Conservation (phyloP, 2,888 invertebrate genomes). For the Polymixis lichenea region DNA sequence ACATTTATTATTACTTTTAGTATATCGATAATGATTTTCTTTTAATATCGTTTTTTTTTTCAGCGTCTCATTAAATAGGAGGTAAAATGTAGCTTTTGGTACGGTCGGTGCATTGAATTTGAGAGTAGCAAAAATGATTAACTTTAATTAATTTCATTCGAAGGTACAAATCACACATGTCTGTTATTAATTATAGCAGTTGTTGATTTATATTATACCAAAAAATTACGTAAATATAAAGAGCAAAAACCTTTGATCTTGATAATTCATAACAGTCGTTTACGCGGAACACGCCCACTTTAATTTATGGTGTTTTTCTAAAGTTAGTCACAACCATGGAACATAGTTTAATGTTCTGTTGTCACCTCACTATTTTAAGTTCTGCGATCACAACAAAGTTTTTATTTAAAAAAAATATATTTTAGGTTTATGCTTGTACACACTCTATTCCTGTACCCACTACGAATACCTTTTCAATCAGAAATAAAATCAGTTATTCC, state of each 20-base stretch:
- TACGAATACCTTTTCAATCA: not conserved
- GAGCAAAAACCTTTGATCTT: slow-evolving; percentile 30
- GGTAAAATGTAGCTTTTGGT: not conserved
- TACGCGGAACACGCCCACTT: slow-evolving; percentile 47
- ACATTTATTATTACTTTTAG: slow-evolving; percentile 24
- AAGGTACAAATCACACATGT: slow-evolving; percentile 22
- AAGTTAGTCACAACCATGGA: slow-evolving; percentile 12
- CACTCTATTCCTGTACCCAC: not conserved
- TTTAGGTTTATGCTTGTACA: not conserved
- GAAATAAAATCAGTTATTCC: not conserved
- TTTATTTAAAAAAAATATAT: not conserved
- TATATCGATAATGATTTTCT: not conserved
- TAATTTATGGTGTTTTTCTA: slow-evolving; percentile 18
- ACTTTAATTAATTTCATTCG: slow-evolving; percentile 1
- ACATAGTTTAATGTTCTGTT: slow-evolving; percentile 10
- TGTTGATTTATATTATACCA: slow-evolving; percentile 25
- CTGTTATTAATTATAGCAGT: not conserved
- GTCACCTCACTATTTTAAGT: slow-evolving; percentile 27
- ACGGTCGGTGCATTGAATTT: not conserved
- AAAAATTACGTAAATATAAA: slow-evolving; percentile 32
- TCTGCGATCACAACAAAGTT: not conserved
- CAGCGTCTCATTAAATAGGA: not conserved
- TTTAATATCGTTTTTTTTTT: not conserved
- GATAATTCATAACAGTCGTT: slow-evolving; percentile 40
- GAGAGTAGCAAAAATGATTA: not conserved